These are phyloP conservation scores for Diplolepis rosae DNA, from an alignment of 2,888 invertebrate species.

Conservation along the genomic window DNA sequence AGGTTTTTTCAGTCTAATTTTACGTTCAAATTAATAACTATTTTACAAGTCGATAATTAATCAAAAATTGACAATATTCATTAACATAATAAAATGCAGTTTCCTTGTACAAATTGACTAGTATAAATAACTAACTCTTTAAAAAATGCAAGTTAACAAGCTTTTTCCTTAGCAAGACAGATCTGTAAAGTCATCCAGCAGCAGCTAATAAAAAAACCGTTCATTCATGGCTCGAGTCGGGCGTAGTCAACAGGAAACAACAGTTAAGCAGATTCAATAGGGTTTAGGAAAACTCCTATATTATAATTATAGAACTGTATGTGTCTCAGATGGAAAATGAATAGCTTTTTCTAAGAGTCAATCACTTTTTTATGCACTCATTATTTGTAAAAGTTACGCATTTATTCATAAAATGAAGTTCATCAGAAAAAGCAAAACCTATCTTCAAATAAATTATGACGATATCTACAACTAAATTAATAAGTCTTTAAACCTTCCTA, in stretches of 20 bases:
- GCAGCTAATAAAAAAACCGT: slow-evolving; percentile 2
- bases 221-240: slow-evolving; percentile 2
- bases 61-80: too few species aligned
- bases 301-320: background rate
- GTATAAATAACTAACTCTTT: background rate
- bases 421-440: background rate
- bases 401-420: background rate
- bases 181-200: background rate
- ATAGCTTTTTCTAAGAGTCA: background rate
- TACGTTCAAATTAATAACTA: too few species aligned
- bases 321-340: background rate
- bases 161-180: too few species aligned
- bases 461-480: background rate
- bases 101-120: too few species aligned
- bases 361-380: background rate
- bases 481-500: slow-evolving; percentile 14
- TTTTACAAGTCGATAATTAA: too few species aligned
- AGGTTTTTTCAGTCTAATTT: too few species aligned
- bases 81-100: too few species aligned
- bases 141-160: too few species aligned
- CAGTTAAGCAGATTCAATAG: background rate
- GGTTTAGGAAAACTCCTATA: background rate
- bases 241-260: background rate
- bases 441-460: background rate
- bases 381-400: background rate